Base-by-base conservation (phyloP, 2,888 invertebrate genomes). In the Pollenia amentaria region DNA sequence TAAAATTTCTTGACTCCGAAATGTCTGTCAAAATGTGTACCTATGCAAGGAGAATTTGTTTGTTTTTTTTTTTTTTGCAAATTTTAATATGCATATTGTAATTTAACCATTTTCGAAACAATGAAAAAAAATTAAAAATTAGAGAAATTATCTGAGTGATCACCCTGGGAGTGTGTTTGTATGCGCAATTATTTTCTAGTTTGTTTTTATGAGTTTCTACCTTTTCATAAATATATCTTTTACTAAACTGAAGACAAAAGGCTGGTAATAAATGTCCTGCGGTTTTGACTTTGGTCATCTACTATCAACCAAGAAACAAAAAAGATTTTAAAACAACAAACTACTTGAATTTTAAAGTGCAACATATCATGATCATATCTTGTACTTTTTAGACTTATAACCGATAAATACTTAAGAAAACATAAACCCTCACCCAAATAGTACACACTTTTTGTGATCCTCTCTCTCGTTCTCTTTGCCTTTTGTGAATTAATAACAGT, bases 261-360 rank as follows among this genome's bases (percentile, higher is more conserved):
- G 29, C 57, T 8, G 67, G 70, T 87, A 89, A 88, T 90, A 89
- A 90, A 91, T 92, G 90, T 91, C 91, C 92, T 92, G 91, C 88
- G 89, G 91, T 89, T 89, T 81, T 69, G 65, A 65, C 67, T 88
- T 85, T 70, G 87, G 78, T 87, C 84, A 81, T 87, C 78, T 67
- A 73, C 82, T 84, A 83, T 69, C 83, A 86, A 86, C 83, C 67
- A 79, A 40, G 62, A 64, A 29, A 29, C 64, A 40, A 83, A 18
- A 21, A 55, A 67, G 67, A 77, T 18, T 11, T 11, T 44, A 21
- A 67, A 65, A 67, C 40, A 65, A 72, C 21, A 38, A 64, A 53
- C 51, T 78, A 78, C 84, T 84, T 84, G 84, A 84, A 44, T 51
- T 67, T 51, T 78, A 46, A 84, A 79, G 78, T 69, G 53, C 38